phyloP scores from a whole-genome alignment of 2,113 vertebrate genomes.

The Tichodroma muraria region DNA sequence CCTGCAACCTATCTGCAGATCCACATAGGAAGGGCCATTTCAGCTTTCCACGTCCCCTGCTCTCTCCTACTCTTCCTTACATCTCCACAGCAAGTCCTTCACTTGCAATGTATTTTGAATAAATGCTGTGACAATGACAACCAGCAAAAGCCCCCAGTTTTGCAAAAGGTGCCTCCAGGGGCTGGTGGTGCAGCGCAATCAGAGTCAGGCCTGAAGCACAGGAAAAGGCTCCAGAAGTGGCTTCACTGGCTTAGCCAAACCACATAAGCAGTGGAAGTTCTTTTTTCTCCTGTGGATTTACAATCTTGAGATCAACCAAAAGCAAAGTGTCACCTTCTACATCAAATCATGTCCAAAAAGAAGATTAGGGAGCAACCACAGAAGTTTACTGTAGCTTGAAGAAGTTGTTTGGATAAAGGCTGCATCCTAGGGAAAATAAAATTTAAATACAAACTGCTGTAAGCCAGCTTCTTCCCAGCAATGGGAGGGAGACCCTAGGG shows the following conservation, averaged over 20 bases:
- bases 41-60: rapidly evolving
- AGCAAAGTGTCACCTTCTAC: not conserved
- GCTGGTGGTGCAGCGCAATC: rapidly evolving
- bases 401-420: not conserved
- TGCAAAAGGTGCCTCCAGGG: not conserved
- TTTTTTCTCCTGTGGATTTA: not conserved
- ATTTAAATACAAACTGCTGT: not conserved
- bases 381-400: not conserved
- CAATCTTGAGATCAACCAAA: not conserved
- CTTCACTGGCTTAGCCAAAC: not conserved
- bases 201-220: not conserved
- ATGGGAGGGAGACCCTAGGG: not conserved
- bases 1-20: not conserved
- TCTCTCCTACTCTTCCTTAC: not conserved
- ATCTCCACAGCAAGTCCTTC: not conserved
- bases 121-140: not conserved
- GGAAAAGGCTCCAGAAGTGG: not conserved
- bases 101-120: not conserved
- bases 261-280: not conserved
- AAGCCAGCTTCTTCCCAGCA: not conserved
- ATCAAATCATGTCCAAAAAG: not conserved
- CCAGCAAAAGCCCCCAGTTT: not conserved
- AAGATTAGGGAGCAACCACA: not conserved
- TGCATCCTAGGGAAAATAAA: not conserved
- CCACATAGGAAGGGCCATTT: rapidly evolving